Evolutionary conservation across 2,113 vertebrate genomes (phyloP), one percentile per base, ranked within the genome.

Genomic region (Otocyon megalotis): DNA sequence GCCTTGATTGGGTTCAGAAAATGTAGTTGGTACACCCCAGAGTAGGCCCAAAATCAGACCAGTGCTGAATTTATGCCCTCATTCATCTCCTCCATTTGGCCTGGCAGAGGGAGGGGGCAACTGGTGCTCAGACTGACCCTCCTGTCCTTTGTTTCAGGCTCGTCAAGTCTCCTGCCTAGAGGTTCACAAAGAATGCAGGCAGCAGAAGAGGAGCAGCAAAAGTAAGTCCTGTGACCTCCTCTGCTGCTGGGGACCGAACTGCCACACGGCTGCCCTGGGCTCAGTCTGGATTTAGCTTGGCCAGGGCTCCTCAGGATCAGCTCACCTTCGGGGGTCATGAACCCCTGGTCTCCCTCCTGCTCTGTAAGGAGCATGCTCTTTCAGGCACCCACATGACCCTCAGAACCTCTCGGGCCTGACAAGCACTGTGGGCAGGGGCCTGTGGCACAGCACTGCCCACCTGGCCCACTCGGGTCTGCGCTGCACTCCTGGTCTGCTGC

Each of bases 161-260:
- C 98, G 98, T 10, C 98, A 99, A 15, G 60, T 99, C 97, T 99
- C 98, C 98, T 95, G 98, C 97, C 93, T 99, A 90, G 98, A 99
- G 90, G 95, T 99, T 72, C 97, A 91, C 14, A 90, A 98, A 85
- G 74, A 98, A 12, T 98, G 97, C 90, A 98, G 90, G 97, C 98
- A 76, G 93, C 56, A 6, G 83, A 96, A 50, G 93, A 98, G 97
- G 65, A 85, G 43, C 1, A 37, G 86, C 56, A 97, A 97, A 97
- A 90, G 98, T 98, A 35, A 97, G 97, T 50, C 13, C 1, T 54
- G 35, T 32, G 1, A 4, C n/a, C 7, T 4, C 54, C 13, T 83
- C 28, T 35, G 28, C 35, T 50, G 54, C 35, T 19, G 16, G 1
- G 6, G 24, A 43, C 43, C 43, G 43, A 43, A 43, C 6, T 43